Evolutionary conservation across 2,797 vertebrate genomes (phyloP), one percentile per base, ranked within the genome.

Genomic region (Prunella strophiata): DNA sequence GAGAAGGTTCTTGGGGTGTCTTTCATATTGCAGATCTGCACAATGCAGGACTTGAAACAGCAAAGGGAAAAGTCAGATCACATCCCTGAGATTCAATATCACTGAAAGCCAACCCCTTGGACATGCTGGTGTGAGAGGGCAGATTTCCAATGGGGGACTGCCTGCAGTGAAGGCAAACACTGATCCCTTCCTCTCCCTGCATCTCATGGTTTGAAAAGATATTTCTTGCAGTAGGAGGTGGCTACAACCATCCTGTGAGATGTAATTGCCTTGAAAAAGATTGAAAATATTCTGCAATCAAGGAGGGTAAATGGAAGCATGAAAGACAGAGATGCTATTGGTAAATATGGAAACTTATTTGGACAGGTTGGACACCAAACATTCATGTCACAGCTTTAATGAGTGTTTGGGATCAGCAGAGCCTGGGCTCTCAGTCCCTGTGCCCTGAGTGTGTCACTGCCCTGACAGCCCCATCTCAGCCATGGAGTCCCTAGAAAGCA

Each of bases 71-170:
- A 79, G 22, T 13, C 17, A 16, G 36, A 13, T 72, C 20, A 5
- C 7, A 5, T 40, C 30, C 47, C 51, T 3, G 3, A 38, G 47
- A 43, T 14, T 66, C 42, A 32, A 1, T 51, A 30, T n/a, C 13
- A 10, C 63, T 2, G 1, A 43, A 36, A 55, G 15, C 38, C 36
- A 45, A 0, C 3, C 15, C 17, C 29, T 40, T 2, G 4, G 21
- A 38, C 32, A 61, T 54, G 42, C 16, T 34, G 63, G 0, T 6
- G 8, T n/a, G 55, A 43, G 47, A 72, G 54, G 77, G 38, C 29
- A 78, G 45, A 51, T 75, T 68, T 54, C 38, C 50, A 54, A 2
- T 2, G 3, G 36, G 7, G 32, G 2, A 2, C 22, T 59, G 45
- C 15, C 55, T 63, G 52, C 13, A 30, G 14, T 1, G 34, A 48